These are phyloP conservation scores for Syndactyla subalaris DNA, from an alignment of 2,797 vertebrate species.

Conservation along the genomic window DNA sequence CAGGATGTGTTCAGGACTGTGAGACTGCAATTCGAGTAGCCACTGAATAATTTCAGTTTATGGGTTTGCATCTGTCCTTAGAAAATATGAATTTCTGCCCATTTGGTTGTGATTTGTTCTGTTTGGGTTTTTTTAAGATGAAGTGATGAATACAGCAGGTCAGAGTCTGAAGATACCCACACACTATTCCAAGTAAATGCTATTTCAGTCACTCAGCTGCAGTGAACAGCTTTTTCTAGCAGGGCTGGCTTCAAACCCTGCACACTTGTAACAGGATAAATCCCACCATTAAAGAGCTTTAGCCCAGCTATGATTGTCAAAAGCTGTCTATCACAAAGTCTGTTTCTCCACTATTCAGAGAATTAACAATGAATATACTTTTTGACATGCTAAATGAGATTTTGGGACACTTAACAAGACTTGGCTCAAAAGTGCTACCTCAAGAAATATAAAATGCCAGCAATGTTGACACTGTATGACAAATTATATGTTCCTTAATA, in stretches of 20 bases:
- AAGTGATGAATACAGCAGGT: not conserved
- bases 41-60: not conserved
- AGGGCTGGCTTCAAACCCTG: not conserved
- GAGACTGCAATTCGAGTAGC: not conserved
- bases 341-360: constrained; percentile 3
- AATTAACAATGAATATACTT: constrained; percentile 49
- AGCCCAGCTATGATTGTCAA: constrained; percentile 3
- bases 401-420: constrained; percentile 18
- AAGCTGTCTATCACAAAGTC: constrained; percentile 15
- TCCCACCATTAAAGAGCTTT: not conserved
- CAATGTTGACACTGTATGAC: constrained; percentile 44
- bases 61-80: not conserved
- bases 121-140: not conserved
- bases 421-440: constrained; percentile 41
- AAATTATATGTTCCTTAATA: constrained; percentile 56
- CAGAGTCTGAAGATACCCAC: not conserved
- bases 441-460: constrained; percentile 50
- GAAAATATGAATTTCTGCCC: not conserved
- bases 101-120: not conserved
- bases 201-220: not conserved
- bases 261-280: not conserved
- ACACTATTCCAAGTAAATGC: not conserved
- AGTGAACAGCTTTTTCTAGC: not conserved
- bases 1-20: not conserved
- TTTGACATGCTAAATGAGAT: constrained; percentile 34